phyloP scores from a whole-genome alignment of 2,888 invertebrate species.

The Poecilobothrus nobilitatus region DNA sequence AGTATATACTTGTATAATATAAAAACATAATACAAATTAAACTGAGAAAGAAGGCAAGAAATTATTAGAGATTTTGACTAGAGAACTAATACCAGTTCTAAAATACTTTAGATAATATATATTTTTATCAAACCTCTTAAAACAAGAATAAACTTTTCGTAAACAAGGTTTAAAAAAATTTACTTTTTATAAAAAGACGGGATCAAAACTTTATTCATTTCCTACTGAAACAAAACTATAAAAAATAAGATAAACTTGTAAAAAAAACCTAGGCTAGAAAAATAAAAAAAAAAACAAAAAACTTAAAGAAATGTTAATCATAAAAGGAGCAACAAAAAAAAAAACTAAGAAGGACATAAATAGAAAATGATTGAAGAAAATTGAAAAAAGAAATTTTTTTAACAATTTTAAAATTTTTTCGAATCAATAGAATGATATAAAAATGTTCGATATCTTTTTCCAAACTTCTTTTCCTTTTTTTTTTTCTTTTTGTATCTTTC shows the following conservation, averaged over 20 bases:
- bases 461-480: background rate
- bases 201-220: background rate
- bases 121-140: background rate
- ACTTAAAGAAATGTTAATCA: no score
- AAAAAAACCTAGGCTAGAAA: background rate
- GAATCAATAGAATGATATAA: background rate
- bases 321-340: no score
- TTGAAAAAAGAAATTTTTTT: background rate
- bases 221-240: background rate
- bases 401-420: background rate
- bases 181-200: background rate
- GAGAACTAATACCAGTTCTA: background rate
- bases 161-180: background rate
- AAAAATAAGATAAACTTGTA: background rate
- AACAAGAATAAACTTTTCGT: slow-evolving; percentile 1
- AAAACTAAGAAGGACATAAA: no score
- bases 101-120: background rate
- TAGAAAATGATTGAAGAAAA: no score
- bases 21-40: no score
- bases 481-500: background rate
- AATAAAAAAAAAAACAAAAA: no score
- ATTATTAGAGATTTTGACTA: background rate
- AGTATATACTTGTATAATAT: no score
- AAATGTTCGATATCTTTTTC: background rate
- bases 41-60: no score